Evolutionary conservation across 2,888 invertebrate species (phyloP).

Genomic region (Meandrusa payeni): DNA sequence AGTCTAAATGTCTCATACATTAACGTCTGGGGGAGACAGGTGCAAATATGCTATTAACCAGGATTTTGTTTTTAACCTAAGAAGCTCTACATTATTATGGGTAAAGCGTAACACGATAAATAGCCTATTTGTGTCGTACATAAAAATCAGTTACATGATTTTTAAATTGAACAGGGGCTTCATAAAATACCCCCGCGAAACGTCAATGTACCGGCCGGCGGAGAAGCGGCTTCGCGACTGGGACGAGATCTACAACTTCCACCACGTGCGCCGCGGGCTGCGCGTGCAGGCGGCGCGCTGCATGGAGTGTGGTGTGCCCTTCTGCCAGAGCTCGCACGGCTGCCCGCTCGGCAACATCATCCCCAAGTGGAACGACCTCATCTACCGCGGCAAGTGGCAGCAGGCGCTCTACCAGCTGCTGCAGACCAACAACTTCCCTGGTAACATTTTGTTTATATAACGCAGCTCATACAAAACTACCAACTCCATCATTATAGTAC

Average conservation of each 20-base stretch:
- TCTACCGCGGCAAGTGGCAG: conserved; percentile 96
- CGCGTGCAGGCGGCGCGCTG: conserved; percentile 95
- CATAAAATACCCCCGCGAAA: conserved; percentile 96
- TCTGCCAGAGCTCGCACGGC: conserved; percentile 91
- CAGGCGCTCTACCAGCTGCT: conserved; percentile 95
- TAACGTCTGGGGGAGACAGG: too few relatives aligned
- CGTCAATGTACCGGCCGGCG: conserved; percentile 91
- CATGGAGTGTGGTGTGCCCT: conserved; percentile 99
- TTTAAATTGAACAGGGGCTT: conserved; percentile 96
- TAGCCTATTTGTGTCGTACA: too few relatives aligned
- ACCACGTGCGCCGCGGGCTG: conserved; percentile 93
- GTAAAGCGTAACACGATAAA: too few relatives aligned
- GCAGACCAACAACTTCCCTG: conserved; percentile 99
- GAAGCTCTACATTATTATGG: too few relatives aligned
- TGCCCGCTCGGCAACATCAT: conserved; percentile 99
- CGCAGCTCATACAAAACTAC: too few relatives aligned
- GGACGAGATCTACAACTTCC: conserved; percentile 97
- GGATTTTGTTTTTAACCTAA: too few relatives aligned
- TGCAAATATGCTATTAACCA: too few relatives aligned
- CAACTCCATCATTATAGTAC: too few relatives aligned
- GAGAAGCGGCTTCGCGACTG: conserved; percentile 94
- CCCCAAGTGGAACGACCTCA: conserved; percentile 99
- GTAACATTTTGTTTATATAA: too few relatives aligned
- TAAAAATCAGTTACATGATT: too few relatives aligned
- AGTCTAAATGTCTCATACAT: too few relatives aligned